These are phyloP conservation scores for Protodeltote pygarga DNA, from an alignment of 2,888 invertebrate genomes.

Conservation along the genomic window DNA sequence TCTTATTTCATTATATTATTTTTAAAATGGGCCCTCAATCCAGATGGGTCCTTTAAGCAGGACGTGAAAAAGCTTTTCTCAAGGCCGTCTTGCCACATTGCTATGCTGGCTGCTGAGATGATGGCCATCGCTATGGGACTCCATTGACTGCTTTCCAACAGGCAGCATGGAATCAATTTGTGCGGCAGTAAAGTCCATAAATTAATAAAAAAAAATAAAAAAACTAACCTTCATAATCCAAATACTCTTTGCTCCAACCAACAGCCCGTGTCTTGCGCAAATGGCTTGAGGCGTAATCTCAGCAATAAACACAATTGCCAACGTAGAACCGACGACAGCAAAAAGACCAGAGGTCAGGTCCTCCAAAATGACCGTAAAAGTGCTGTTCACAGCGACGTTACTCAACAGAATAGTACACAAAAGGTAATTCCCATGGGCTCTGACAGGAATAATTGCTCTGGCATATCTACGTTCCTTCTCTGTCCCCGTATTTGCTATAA, in stretches of 20 bases:
- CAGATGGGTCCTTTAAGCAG: too few relatives aligned
- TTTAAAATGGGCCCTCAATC: too few relatives aligned
- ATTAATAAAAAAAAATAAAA: background rate
- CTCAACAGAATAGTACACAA: constrained; percentile 93
- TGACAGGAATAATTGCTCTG: constrained; percentile 95
- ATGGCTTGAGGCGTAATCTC: constrained; percentile 99
- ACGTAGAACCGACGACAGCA: constrained; percentile 95
- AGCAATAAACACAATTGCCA: constrained; percentile 98
- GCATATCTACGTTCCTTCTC: constrained; percentile 94
- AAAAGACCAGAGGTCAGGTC: constrained; percentile 96
- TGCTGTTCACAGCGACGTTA: constrained; percentile 98
- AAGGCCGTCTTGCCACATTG: too few relatives aligned
- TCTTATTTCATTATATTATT: too few relatives aligned
- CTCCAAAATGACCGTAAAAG: constrained; percentile 98
- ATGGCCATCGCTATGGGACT: too few relatives aligned
- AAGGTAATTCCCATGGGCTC: constrained; percentile 97
- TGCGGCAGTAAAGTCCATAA: too few relatives aligned
- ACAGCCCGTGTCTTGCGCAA: constrained; percentile 97
- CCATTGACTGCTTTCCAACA: too few relatives aligned
- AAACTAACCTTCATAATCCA: constrained; percentile 92
- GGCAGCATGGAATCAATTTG: too few relatives aligned
- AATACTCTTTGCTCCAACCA: constrained; percentile 98
- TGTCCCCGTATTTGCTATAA: constrained; percentile 97
- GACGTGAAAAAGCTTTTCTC: too few relatives aligned
- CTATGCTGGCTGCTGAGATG: too few relatives aligned